Conservation (phyloP, 2,888 invertebrate species). For the Plebejus melissa region DNA sequence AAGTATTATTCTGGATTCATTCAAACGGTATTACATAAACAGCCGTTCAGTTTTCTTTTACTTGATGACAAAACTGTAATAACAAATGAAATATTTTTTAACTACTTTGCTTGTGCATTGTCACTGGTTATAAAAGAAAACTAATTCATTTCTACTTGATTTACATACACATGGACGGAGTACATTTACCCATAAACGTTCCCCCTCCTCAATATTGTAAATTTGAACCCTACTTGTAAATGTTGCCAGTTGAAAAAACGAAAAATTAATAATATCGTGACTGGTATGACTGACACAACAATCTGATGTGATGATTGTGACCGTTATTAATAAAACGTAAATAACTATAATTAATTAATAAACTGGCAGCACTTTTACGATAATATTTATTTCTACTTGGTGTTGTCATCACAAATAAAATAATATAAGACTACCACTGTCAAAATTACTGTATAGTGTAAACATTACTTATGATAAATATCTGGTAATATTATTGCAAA, state of each 20-base stretch:
- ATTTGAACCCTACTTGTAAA: conserved; percentile 15
- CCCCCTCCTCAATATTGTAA: conserved; percentile 33
- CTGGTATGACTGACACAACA: background rate
- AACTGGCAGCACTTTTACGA: background rate
- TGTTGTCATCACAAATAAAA: background rate
- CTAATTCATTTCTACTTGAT: conserved; percentile 32
- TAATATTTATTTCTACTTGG: conserved; percentile 2
- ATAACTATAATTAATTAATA: background rate
- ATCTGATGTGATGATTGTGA: background rate
- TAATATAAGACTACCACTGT: background rate
- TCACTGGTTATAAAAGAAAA: background rate
- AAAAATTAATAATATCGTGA: background rate
- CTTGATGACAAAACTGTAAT: background rate
- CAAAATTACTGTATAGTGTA: background rate
- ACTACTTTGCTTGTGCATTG: background rate
- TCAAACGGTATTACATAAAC: background rate
- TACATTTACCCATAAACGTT: conserved; percentile 44
- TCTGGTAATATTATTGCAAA: background rate
- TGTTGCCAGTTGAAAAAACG: conserved; percentile 4
- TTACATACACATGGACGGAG: conserved; percentile 63
- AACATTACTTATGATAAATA: background rate
- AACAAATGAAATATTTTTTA: background rate
- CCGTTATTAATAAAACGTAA: background rate
- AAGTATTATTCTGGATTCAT: background rate
- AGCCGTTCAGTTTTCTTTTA: background rate